Base-by-base conservation (phyloP, 2,888 invertebrate species). In the Yponomeuta sedellus region DNA sequence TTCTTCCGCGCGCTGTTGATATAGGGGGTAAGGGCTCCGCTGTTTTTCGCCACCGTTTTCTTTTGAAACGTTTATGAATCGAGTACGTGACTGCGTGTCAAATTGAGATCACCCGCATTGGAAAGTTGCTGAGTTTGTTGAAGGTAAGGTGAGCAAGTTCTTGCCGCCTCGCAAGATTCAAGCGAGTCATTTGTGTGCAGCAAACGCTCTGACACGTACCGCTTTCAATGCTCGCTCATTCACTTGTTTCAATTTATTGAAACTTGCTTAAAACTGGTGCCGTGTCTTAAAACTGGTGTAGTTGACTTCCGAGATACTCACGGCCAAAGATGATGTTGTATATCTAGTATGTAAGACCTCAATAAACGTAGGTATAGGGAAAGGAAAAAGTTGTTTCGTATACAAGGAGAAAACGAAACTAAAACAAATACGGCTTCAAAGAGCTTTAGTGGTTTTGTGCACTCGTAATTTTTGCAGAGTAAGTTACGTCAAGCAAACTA, bases 11-110 rank as follows among this genome's bases (percentile, higher is more conserved):
- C 74, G 75, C 78, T 85, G 82, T 85, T 85, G 83, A 82, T 84
- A 81, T 81, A 83, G 79, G 78, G n/a, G 77, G 77, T 70, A 74
- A 74, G 72, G 73, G 74, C 73, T 71, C 72, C 74, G 77, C 77
- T 81, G 79, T 79, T 81, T 82, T 86, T 83, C 82, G 77, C 78
- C 81, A 80, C 80, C 79, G 79, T 84, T 85, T 80, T 79, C 74
- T 73, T 71, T 64, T 74, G 75, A 75, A 80, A 79, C 80, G 70
- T 69, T 78, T 81, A 76, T 80, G 82, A 83, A 82, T 80, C 76
- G 78, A 73, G 77, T 74, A 86, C 87, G 87, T 87, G 87, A 86
- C 87, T 81, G 74, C 73, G 74, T 77, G 74, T 71, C 72, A 71
- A 74, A 75, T 44, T 75, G 75, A 78, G 79, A 85, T 85, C 78